Evolutionary conservation across 2,797 vertebrate species (phyloP).

Genomic region (Oreortyx pictus): DNA sequence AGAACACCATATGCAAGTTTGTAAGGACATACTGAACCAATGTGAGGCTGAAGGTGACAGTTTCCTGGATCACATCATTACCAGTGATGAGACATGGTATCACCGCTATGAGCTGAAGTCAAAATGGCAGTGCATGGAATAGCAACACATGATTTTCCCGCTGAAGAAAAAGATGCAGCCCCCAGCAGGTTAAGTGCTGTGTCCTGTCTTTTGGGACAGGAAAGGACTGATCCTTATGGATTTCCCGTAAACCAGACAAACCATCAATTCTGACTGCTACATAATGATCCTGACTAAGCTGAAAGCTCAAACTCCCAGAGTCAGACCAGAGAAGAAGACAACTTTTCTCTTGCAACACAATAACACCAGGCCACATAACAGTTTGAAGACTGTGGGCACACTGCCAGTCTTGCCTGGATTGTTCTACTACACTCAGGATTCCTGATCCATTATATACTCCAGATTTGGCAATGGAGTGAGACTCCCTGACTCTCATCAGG

Average conservation of each 20-base stretch:
- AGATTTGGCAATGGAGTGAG: neutral
- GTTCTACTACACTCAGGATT: neutral
- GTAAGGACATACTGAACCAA: neutral
- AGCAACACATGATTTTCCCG: neutral
- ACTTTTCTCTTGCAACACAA: neutral
- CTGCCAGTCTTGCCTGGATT: neutral
- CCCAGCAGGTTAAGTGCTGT: neutral
- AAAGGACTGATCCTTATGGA: neutral
- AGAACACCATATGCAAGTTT: neutral
- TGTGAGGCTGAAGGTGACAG: neutral
- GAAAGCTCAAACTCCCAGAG: neutral
- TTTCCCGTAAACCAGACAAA: neutral
- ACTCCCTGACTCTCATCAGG: neutral
- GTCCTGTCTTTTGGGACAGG: neutral
- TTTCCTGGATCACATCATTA: neutral
- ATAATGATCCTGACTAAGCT: neutral
- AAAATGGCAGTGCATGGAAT: neutral
- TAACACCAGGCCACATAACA: neutral
- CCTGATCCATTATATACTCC: neutral
- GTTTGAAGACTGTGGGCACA: neutral
- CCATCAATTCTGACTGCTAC: neutral
- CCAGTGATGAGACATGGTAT: neutral
- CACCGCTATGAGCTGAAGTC: neutral
- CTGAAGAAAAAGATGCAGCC: neutral
- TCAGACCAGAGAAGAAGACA: neutral